Evolutionary conservation across 2,797 vertebrate species (phyloP).

Genomic region (Odontamblyopus rebecca): DNA sequence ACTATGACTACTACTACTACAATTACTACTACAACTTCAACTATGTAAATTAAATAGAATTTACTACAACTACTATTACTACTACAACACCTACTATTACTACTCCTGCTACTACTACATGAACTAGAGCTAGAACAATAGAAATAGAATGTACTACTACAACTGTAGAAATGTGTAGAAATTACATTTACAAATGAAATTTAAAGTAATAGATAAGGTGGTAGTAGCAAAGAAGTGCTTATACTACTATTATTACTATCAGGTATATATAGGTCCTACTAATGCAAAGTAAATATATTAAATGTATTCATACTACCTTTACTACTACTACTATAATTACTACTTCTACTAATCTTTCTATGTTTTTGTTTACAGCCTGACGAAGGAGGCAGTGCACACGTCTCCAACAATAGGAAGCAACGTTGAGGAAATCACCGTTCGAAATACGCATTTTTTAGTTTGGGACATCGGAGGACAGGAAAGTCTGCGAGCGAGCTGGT

Average conservation of each 20-base stretch:
- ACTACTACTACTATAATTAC: not conserved
- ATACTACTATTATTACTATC: not conserved
- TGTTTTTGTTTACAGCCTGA: conserved; percentile 69
- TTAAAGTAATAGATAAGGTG: not conserved
- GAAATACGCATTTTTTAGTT: conserved; percentile 84
- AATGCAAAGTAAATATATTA: no score
- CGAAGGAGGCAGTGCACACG: conserved; percentile 84
- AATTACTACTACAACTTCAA: not conserved
- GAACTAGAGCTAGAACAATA: no score
- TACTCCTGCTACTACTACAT: no score
- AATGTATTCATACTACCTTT: not conserved
- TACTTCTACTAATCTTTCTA: not conserved
- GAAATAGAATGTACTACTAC: no score
- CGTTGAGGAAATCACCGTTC: conserved; percentile 82
- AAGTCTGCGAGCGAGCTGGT: conserved; percentile 82
- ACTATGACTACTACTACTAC: not conserved
- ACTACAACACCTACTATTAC: no score
- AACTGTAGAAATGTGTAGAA: no score
- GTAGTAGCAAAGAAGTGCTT: not conserved
- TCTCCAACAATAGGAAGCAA: conserved; percentile 87
- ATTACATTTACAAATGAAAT: no score
- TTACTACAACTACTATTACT: no score
- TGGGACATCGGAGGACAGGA: conserved; percentile 90
- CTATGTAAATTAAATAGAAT: no score
- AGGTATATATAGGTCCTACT: no score